These are phyloP conservation scores for Nothoprocta perdicaria DNA, from an alignment of 2,113 vertebrate species.

Conservation along the genomic window DNA sequence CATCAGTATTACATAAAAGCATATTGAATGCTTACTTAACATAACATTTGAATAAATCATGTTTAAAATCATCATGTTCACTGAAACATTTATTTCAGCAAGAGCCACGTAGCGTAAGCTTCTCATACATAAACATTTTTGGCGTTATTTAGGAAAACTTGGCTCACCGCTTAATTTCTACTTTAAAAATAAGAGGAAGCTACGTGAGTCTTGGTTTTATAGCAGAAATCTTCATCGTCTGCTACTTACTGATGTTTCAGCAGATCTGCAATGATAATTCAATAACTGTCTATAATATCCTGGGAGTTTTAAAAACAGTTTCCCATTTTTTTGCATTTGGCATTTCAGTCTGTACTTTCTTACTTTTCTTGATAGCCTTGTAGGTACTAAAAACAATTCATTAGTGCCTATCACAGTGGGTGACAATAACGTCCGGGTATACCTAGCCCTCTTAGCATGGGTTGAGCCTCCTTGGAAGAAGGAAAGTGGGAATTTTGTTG, in stretches of 20 bases:
- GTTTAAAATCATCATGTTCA: constrained; percentile 65
- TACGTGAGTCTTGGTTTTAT: constrained; percentile 39
- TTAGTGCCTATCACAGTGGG: neutral
- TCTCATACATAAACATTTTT: constrained; percentile 71
- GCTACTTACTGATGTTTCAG: constrained; percentile 52
- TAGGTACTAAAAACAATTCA: constrained; percentile 53
- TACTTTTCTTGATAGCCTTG: constrained; percentile 42
- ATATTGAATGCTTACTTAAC: constrained; percentile 67
- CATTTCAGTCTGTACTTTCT: constrained; percentile 48
- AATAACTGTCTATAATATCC: constrained; percentile 51
- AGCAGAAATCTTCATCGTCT: constrained; percentile 36
- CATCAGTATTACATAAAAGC: constrained; percentile 69
- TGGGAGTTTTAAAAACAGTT: constrained; percentile 43
- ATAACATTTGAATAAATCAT: constrained; percentile 74
- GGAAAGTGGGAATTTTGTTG: neutral
- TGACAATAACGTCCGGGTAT: constrained; percentile 11
- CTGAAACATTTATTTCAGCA: constrained; percentile 63
- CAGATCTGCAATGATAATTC: constrained; percentile 57
- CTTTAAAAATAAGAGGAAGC: constrained; percentile 41
- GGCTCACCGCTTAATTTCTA: constrained; percentile 52
- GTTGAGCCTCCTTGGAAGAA: neutral
- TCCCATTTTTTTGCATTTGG: constrained; percentile 57
- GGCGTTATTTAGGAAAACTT: constrained; percentile 68
- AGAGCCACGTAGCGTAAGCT: constrained; percentile 41
- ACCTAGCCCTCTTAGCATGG: neutral